Percentiles rank a stretch among this genome's conserved stretches.
Conservation (phyloP, 2,888 invertebrate species). For the Pristionchus mayeri region DNA sequence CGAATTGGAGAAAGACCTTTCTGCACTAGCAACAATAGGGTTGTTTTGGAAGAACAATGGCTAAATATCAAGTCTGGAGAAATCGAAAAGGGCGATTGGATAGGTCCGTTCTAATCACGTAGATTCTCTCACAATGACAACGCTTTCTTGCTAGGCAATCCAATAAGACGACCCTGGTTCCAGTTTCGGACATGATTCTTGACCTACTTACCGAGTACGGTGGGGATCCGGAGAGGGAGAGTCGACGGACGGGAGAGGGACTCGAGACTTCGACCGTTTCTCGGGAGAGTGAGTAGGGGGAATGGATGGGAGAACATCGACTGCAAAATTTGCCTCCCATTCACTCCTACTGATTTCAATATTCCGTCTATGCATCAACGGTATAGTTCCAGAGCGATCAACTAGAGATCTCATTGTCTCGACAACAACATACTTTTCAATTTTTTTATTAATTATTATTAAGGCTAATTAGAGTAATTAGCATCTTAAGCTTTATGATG, state of each 20-base stretch:
- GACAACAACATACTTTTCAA: background rate
- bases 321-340: background rate
- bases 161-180: no score
- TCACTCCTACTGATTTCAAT: background rate
- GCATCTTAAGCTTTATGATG: conserved; percentile 22
- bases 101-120: no score
- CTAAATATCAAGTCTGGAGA: no score
- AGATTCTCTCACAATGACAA: no score
- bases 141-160: no score
- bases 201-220: conserved; percentile 7
- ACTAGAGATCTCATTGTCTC: background rate
- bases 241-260: background rate
- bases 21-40: background rate
- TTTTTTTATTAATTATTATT: background rate
- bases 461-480: conserved; percentile 24
- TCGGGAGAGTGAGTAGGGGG: background rate
- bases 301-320: background rate
- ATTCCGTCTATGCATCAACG: background rate
- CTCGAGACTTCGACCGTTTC: background rate
- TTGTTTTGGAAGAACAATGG: background rate
- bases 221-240: background rate
- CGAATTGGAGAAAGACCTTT: background rate
- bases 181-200: no score
- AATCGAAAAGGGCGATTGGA: no score
- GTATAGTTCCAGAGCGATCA: background rate